Conservation (phyloP, 2,888 invertebrate species). For the Spicauda simplicius region DNA sequence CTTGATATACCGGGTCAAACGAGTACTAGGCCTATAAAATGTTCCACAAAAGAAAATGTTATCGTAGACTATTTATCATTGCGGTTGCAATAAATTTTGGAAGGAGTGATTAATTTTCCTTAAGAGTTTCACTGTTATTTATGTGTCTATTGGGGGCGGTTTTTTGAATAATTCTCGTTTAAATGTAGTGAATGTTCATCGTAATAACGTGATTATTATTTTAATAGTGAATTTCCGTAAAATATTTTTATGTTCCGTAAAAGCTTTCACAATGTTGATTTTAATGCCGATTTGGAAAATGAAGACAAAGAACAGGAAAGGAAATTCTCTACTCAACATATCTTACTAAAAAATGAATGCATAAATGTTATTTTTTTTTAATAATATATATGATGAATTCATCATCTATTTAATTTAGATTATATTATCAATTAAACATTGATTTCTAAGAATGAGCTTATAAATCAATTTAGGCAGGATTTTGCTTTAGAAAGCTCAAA, state of each 20-base stretch:
- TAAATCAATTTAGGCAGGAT: too few species aligned
- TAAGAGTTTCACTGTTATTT: slow-evolving; percentile 30
- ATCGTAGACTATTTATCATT: slow-evolving; percentile 37
- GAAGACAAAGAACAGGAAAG: too few species aligned
- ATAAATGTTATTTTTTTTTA: too few species aligned
- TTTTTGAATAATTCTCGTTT: slow-evolving; percentile 24
- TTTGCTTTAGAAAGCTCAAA: too few species aligned
- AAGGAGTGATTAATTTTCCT: slow-evolving; percentile 36
- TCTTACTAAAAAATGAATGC: too few species aligned
- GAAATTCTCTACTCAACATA: too few species aligned
- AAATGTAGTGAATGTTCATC: slow-evolving; percentile 17
- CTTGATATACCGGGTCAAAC: slow-evolving; percentile 27
- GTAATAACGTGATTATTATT: background rate
- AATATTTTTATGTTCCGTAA: background rate
- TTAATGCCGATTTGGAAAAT: too few species aligned
- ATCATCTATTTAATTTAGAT: too few species aligned
- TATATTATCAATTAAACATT: too few species aligned
- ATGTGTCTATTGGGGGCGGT: slow-evolving; percentile 15
- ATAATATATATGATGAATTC: too few species aligned
- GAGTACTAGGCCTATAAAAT: slow-evolving; percentile 30
- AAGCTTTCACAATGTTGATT: too few species aligned
- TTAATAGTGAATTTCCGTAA: background rate
- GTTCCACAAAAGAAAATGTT: slow-evolving; percentile 33
- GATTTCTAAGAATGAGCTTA: too few species aligned
- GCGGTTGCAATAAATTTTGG: slow-evolving; percentile 35